Percentiles rank a stretch among this genome's conserved stretches.
These are phyloP conservation scores for Sebastes hopkinsi DNA, from an alignment of 2,797 vertebrate species.

Conservation along the genomic window DNA sequence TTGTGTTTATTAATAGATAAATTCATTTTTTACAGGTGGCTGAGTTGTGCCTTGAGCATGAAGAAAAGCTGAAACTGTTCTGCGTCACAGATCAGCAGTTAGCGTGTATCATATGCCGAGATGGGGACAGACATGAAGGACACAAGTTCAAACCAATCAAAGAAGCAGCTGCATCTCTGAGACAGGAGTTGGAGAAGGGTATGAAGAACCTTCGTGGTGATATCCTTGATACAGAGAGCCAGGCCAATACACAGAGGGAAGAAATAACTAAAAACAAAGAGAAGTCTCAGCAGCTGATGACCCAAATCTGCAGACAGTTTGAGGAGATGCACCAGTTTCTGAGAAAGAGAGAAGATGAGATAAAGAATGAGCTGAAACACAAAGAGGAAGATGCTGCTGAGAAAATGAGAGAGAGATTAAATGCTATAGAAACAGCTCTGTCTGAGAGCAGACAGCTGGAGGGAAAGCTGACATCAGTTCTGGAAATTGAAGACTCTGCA, in stretches of 20 bases:
- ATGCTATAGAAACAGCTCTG: not conserved
- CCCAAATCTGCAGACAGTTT: conserved; percentile 31
- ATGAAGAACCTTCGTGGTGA: conserved; percentile 37
- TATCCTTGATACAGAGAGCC: conserved; percentile 21
- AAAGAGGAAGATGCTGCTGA: conserved; percentile 16
- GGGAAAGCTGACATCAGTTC: not conserved
- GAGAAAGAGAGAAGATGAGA: conserved; percentile 27
- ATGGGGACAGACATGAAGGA: conserved; percentile 61
- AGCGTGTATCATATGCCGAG: conserved; percentile 66
- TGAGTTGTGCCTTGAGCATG: conserved; percentile 62
- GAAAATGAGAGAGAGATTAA: conserved; percentile 29
- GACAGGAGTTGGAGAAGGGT: conserved; percentile 38
- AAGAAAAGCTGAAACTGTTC: conserved; percentile 75
- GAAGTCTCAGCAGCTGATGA: conserved; percentile 32
- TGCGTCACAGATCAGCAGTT: conserved; percentile 74
- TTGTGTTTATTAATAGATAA: not conserved
- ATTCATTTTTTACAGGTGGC: not conserved
- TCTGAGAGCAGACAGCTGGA: conserved; percentile 19
- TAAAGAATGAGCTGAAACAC: conserved; percentile 25
- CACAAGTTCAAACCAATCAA: conserved; percentile 70
- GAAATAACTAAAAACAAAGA: conserved; percentile 57
- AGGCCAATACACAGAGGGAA: conserved; percentile 39
- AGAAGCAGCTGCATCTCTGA: conserved; percentile 62
- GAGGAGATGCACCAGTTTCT: conserved; percentile 44
- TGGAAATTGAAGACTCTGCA: conserved; percentile 15